phyloP scores from a whole-genome alignment of 2,113 vertebrate species.

The Gulo gulo region DNA sequence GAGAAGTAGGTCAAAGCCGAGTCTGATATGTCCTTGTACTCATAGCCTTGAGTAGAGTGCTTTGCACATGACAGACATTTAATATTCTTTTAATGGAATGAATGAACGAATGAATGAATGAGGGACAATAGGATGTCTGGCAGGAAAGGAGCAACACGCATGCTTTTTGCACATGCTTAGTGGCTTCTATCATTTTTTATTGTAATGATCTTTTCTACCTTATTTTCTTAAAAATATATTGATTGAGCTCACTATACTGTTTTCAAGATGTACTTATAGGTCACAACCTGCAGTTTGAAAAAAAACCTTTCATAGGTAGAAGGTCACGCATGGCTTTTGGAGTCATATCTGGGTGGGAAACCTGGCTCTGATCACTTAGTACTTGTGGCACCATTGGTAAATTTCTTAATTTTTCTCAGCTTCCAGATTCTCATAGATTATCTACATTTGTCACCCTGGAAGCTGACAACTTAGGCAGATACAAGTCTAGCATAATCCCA shows the following conservation, averaged over 20 bases:
- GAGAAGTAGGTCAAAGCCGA: neutral
- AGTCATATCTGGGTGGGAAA: neutral
- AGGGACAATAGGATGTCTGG: neutral
- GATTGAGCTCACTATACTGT: neutral
- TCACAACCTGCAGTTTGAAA: neutral
- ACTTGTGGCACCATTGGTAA: neutral
- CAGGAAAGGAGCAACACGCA: neutral
- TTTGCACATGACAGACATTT: neutral
- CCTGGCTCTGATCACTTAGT: neutral
- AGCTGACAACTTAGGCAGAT: slow-evolving; percentile 12
- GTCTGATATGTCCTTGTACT: neutral
- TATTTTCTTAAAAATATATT: slow-evolving; percentile 13
- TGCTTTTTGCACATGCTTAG: neutral
- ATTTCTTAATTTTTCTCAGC: slow-evolving; percentile 4
- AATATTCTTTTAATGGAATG: neutral
- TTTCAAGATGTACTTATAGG: neutral
- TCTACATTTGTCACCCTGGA: slow-evolving; percentile 36
- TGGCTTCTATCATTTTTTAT: neutral
- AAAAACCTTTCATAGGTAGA: neutral
- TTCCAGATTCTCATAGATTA: neutral
- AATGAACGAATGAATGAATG: neutral
- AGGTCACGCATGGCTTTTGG: neutral
- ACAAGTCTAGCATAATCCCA: slow-evolving; percentile 42
- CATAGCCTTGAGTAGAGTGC: neutral
- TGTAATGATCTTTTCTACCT: neutral